Percentiles rank a stretch among this genome's conserved stretches.
These are phyloP conservation scores for Rafetus swinhoei DNA, from an alignment of 2,113 vertebrate species.

Conservation along the genomic window DNA sequence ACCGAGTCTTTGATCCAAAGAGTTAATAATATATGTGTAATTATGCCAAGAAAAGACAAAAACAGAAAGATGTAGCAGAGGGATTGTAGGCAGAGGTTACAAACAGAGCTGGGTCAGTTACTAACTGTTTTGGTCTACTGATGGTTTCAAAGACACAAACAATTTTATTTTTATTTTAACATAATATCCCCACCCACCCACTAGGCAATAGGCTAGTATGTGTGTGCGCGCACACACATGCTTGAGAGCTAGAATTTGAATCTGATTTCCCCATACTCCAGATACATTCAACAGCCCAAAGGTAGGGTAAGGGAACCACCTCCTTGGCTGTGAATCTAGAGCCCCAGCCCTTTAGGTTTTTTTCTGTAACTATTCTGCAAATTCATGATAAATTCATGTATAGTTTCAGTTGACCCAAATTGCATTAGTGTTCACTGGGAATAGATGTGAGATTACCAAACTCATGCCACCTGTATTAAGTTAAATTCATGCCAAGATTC, in stretches of 20 bases:
- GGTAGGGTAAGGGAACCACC: no score
- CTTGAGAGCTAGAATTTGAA: not conserved
- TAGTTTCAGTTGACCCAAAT: not conserved
- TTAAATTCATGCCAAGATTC: constrained; percentile 1
- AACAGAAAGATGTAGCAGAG: not conserved
- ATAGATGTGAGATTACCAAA: not conserved
- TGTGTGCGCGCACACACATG: not conserved
- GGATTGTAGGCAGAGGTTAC: not conserved
- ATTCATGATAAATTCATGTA: not conserved
- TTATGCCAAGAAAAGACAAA: not conserved
- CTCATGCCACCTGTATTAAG: not conserved
- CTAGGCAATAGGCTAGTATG: not conserved
- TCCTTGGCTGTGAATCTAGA: not conserved
- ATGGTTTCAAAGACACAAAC: not conserved
- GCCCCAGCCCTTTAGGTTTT: not conserved
- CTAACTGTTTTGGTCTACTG: not conserved
- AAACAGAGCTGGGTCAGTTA: not conserved
- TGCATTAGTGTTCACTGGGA: not conserved
- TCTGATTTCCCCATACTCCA: not conserved
- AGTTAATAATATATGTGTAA: not conserved
- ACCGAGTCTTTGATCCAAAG: not conserved
- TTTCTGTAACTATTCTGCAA: not conserved
- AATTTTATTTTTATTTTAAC: no score
- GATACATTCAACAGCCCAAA: no score
- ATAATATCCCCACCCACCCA: no score